These are phyloP conservation scores for Dicranocentrus wangi DNA, from an alignment of 2,888 invertebrate genomes.

Conservation along the genomic window DNA sequence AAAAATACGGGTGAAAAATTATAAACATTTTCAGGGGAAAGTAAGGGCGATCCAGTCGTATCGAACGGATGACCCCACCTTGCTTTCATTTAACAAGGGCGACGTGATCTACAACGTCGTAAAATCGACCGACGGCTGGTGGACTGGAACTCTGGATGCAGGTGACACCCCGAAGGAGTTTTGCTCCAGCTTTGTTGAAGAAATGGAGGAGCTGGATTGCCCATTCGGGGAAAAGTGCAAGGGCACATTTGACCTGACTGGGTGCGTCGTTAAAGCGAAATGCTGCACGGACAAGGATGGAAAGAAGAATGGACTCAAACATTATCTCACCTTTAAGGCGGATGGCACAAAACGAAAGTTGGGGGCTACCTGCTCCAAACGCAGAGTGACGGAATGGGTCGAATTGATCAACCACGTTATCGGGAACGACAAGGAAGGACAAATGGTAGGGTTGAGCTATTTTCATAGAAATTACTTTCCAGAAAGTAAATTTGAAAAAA, in stretches of 20 bases:
- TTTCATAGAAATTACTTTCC: neutral
- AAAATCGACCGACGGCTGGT: conserved; percentile 32
- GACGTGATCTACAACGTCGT: conserved; percentile 41
- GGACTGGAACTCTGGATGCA: conserved; percentile 20
- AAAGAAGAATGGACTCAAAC: conserved; percentile 13
- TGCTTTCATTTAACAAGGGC: conserved; percentile 22
- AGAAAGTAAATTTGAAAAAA: neutral
- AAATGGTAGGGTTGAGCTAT: conserved; percentile 4
- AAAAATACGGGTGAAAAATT: neutral
- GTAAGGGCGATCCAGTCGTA: conserved; percentile 37
- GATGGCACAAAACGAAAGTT: conserved; percentile 32
- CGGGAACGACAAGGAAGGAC: neutral
- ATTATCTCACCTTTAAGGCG: conserved; percentile 29
- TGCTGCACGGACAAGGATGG: conserved; percentile 18
- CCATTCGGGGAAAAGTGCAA: conserved; percentile 11
- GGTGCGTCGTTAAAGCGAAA: conserved; percentile 11
- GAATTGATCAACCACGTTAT: conserved; percentile 37
- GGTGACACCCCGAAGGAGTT: conserved; percentile 19
- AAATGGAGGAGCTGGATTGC: conserved; percentile 34
- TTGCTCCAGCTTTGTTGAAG: conserved; percentile 33
- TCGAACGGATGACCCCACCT: neutral
- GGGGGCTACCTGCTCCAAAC: conserved; percentile 39
- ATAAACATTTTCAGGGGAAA: neutral
- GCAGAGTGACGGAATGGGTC: conserved; percentile 42
- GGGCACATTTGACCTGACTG: conserved; percentile 8